Evolutionary conservation across 2,888 invertebrate species (phyloP).

Genomic region (Dermolepida albohirtum): DNA sequence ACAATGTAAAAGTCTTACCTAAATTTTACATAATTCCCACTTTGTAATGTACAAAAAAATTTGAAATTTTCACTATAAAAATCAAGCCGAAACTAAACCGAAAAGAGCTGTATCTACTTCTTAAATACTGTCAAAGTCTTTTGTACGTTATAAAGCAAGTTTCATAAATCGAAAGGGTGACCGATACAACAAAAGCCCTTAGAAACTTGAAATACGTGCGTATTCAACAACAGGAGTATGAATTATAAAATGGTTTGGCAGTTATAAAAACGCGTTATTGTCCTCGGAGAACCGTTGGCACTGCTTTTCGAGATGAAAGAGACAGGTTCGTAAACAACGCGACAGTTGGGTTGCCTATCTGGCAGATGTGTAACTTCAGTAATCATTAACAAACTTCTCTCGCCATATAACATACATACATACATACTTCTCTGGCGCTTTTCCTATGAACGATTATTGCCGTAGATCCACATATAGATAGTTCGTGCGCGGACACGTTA

Average conservation of each 20-base stretch:
- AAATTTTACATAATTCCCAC: neutral
- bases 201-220: constrained; percentile 32
- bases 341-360: constrained; percentile 51
- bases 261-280: constrained; percentile 34
- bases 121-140: constrained; percentile 27
- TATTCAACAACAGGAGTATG: constrained; percentile 17
- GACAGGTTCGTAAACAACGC: constrained; percentile 45
- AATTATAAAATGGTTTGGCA: constrained; percentile 34
- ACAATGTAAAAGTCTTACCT: constrained; percentile 9
- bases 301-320: constrained; percentile 43
- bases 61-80: constrained; percentile 11
- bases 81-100: constrained; percentile 25
- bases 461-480: neutral
- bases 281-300: constrained; percentile 30
- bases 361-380: constrained; percentile 37
- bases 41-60: constrained; percentile 1
- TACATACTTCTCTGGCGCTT: neutral
- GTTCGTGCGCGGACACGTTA: constrained; percentile 4
- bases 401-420: neutral
- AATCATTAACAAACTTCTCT: constrained; percentile 14
- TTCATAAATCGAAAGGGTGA: constrained; percentile 34
- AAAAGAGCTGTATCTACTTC: neutral
- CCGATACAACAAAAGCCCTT: constrained; percentile 35
- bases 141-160: constrained; percentile 23
- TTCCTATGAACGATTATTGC: neutral